Evolutionary conservation across 2,888 invertebrate genomes (phyloP).

Genomic region (Machimus atricapillus): DNA sequence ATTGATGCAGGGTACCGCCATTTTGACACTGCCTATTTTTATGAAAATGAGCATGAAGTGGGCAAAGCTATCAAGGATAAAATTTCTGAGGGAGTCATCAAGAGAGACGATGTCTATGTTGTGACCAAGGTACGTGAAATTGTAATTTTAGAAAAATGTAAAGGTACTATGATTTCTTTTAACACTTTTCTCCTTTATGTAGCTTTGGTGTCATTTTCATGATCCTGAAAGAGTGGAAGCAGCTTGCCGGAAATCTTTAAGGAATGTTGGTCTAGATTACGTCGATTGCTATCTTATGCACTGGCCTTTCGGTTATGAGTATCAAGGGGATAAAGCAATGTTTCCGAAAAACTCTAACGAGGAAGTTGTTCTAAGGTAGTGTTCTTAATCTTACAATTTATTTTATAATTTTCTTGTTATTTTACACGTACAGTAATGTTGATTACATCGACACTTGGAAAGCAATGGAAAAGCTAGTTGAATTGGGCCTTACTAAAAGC

Average conservation of each 20-base stretch:
- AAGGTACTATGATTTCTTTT: background rate
- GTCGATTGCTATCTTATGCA: conserved; percentile 84
- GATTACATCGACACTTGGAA: conserved; percentile 76
- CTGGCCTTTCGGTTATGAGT: conserved; percentile 76
- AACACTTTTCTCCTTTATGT: background rate
- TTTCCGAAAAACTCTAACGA: conserved; percentile 61
- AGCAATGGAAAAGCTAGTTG: conserved; percentile 72
- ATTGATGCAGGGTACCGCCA: conserved; percentile 78
- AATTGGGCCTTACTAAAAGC: conserved; percentile 69
- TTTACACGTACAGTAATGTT: conserved; percentile 61
- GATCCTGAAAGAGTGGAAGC: conserved; percentile 69
- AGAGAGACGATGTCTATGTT: conserved; percentile 72
- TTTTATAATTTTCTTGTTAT: background rate
- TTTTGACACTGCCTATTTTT: conserved; percentile 70
- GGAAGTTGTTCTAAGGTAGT: conserved; percentile 57
- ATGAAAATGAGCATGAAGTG: conserved; percentile 74
- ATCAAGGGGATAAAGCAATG: conserved; percentile 53
- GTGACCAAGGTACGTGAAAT: conserved; percentile 63
- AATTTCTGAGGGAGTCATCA: conserved; percentile 70
- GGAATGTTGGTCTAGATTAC: conserved; percentile 73
- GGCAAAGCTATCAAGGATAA: conserved; percentile 71
- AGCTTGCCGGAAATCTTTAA: conserved; percentile 70
- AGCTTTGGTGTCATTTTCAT: conserved; percentile 63
- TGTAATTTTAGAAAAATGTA: no score
- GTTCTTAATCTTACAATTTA: background rate